A percentile compares a stretch with the other conserved stretches of the same genome.
phyloP scores from a whole-genome alignment of 2,888 invertebrate genomes.

The Lochmaea crataegi region DNA sequence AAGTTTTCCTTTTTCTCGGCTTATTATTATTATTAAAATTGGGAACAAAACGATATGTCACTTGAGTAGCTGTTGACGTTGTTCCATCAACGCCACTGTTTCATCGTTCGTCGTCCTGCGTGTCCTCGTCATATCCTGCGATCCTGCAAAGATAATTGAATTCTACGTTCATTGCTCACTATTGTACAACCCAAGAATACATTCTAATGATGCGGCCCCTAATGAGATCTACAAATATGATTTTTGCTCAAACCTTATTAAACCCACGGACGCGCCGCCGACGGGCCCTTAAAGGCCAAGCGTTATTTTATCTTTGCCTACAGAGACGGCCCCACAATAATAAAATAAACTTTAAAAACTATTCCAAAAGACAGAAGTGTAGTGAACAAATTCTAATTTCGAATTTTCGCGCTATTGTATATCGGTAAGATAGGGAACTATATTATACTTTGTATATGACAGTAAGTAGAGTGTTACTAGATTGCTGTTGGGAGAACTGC shows the following conservation, averaged over 20 bases:
- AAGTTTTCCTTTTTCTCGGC: too few relatives aligned
- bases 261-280: constrained; percentile 40
- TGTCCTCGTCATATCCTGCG: constrained; percentile 6
- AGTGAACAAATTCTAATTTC: too few relatives aligned
- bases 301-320: not conserved
- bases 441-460: too few relatives aligned
- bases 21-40: too few relatives aligned
- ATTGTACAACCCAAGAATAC: constrained; percentile 61
- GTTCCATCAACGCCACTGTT: constrained; percentile 6
- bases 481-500: too few relatives aligned
- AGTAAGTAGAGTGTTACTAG: too few relatives aligned
- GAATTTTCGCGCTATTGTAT: too few relatives aligned
- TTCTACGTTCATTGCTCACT: constrained; percentile 60
- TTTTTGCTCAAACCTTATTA: constrained; percentile 54
- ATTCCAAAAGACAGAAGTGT: too few relatives aligned
- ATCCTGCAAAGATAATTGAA: constrained; percentile 59
- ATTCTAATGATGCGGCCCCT: constrained; percentile 62
- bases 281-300: constrained; percentile 44
- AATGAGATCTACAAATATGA: constrained; percentile 58
- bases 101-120: not conserved
- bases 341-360: too few relatives aligned
- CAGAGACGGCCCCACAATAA: not conserved
- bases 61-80: not conserved
- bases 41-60: not conserved
- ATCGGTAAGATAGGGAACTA: too few relatives aligned